Base-by-base conservation (phyloP, 2,113 vertebrate species). In the Nannobrachium achirus region DNA sequence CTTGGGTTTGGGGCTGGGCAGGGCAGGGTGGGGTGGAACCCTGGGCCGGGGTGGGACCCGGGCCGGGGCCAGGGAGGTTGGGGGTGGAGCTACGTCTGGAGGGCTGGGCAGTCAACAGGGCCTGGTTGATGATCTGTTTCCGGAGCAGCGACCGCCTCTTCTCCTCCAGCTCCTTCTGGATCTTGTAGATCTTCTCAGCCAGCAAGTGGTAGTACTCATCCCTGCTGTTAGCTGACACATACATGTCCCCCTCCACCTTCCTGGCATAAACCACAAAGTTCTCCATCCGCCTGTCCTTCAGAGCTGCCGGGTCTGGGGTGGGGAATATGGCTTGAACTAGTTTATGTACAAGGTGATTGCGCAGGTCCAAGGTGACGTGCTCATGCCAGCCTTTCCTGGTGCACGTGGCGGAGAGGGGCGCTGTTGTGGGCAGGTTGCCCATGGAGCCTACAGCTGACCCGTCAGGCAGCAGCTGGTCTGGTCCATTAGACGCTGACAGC, bases 301-400 rank as follows among this genome's bases (percentile, higher is more conserved):
- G 91, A 57, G 98, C 98, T 75, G 97, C 98, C 0, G 98, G 98
- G 78, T 99, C 97, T 58, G 97, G 98, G 61, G 98, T 99, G 15
- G 98, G 98, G 84, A 99, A 99, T 91, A 99, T 99, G 92, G 98
- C 98, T 93, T 99, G 98, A 82, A 99, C 97, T 44, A 99, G 94
- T 89, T 99, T 99, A 87, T 98, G 97, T 56, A 99, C 98, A 67
- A 99, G 95, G 86, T 99, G 98, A 91, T 97, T 99, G 78, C 98
- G 95, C 86, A 99, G 92, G 91, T 99, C 97, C 94, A 99, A 97
- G 91, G 98, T 99, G 87, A 99, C 97, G 3, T 99, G 98, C 85
- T 99, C 98, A 18, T 99, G 98, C 97, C 97, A 99, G 82, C 94
- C 88, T 91, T 99, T 99, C 86, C 96, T 95, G 85, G 95, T 94